These are phyloP conservation scores for Varroa destructor DNA, from an alignment of 1,140 invertebrate genomes.

Conservation along the genomic window DNA sequence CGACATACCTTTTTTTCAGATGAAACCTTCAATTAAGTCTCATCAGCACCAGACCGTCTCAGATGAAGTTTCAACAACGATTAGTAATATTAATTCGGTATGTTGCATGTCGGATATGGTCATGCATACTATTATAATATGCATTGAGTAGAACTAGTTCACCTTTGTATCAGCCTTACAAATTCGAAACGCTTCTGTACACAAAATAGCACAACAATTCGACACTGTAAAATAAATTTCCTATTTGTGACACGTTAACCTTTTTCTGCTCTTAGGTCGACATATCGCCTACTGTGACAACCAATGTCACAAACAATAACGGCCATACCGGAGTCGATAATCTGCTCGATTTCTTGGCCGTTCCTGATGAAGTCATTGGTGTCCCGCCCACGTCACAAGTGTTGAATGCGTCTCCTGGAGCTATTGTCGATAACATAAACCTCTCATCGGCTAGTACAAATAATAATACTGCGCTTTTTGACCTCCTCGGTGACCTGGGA, in stretches of 20 bases:
- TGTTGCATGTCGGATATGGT: background rate
- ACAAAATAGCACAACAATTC: too few relatives aligned
- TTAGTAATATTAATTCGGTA: background rate
- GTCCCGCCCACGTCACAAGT: background rate
- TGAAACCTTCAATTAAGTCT: constrained; percentile 10
- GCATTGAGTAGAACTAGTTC: too few relatives aligned
- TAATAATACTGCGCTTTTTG: background rate
- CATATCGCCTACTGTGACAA: background rate
- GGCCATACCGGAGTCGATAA: background rate
- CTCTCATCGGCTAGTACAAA: constrained; percentile 9
- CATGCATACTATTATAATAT: background rate
- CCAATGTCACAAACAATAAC: constrained; percentile 3
- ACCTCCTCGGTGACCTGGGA: constrained; percentile 7
- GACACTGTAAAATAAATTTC: too few relatives aligned
- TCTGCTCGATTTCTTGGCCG: constrained; percentile 5
- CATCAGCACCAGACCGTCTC: background rate
- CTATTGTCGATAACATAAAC: background rate
- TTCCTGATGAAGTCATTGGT: constrained; percentile 10
- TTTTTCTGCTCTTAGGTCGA: background rate
- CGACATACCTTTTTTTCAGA: background rate
- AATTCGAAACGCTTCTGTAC: too few relatives aligned
- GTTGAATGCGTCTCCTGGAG: background rate
- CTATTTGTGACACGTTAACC: too few relatives aligned
- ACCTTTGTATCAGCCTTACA: too few relatives aligned
- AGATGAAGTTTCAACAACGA: background rate